These are phyloP conservation scores for Rhynchophorus ferrugineus DNA, from an alignment of 1,140 invertebrate genomes.

Conservation along the genomic window DNA sequence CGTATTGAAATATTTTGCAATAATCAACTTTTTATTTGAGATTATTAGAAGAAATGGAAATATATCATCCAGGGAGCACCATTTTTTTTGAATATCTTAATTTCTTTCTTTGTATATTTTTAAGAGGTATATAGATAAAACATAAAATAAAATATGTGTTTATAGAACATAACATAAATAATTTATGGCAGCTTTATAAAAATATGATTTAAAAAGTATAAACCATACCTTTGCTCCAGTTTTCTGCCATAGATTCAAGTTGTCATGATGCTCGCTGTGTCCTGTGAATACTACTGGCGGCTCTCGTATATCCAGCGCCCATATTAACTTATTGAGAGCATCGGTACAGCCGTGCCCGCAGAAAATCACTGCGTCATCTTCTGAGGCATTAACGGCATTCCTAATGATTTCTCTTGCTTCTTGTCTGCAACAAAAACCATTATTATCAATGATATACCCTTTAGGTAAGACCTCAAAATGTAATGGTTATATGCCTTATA, in stretches of 20 bases:
- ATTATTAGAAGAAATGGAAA: no score
- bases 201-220: no score
- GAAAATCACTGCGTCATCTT: slow-evolving; percentile 79
- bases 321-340: slow-evolving; percentile 62
- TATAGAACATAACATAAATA: no score
- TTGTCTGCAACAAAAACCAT: slow-evolving; percentile 49
- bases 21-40: no score
- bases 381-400: slow-evolving; percentile 69
- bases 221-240: slow-evolving; percentile 61
- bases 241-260: slow-evolving; percentile 79
- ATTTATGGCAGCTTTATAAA: no score
- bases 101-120: no score
- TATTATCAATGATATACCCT: not conserved
- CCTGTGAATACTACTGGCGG: slow-evolving; percentile 72
- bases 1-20: no score
- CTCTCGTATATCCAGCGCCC: slow-evolving; percentile 53
- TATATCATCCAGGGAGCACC: no score
- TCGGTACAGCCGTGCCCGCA: slow-evolving; percentile 65
- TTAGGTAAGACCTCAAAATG: not conserved
- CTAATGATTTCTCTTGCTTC: slow-evolving; percentile 77
- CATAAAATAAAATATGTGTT: no score
- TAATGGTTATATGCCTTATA: no score
- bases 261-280: slow-evolving; percentile 77
- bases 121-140: no score
- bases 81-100: no score